Conservation (phyloP, 2,113 vertebrate species). For the Macaca mulatta region DNA sequence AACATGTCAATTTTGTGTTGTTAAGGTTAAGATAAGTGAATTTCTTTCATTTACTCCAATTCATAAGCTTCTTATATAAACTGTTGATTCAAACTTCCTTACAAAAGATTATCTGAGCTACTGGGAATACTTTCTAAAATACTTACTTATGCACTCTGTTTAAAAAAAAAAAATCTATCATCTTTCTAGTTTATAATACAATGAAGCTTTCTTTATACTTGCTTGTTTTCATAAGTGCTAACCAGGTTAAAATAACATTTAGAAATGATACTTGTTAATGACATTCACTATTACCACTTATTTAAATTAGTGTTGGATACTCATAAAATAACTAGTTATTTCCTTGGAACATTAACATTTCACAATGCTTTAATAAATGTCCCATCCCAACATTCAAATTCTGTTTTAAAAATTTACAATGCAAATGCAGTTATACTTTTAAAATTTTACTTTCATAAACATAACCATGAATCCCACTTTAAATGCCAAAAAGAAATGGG, state of each 20-base stretch:
- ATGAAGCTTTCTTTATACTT: neutral
- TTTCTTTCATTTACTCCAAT: neutral
- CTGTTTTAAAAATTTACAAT: neutral
- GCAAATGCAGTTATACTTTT: neutral
- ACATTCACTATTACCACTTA: neutral
- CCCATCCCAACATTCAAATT: neutral
- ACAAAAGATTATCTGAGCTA: slow-evolving; percentile 47
- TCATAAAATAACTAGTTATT: neutral
- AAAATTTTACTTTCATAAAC: neutral
- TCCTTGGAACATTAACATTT: neutral
- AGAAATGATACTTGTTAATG: slow-evolving; percentile 1
- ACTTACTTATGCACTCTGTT: neutral
- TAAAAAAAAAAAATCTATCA: neutral
- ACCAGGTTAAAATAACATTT: slow-evolving; percentile 50
- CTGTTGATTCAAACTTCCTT: slow-evolving; percentile 49
- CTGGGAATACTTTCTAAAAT: slow-evolving; percentile 21
- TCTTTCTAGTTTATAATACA: slow-evolving; percentile 36
- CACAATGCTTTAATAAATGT: neutral
- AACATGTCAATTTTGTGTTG: neutral
- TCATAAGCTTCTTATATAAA: slow-evolving; percentile 45
- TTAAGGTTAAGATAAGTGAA: neutral
- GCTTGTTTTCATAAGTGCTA: slow-evolving; percentile 33
- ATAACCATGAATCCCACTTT: neutral
- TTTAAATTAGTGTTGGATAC: neutral
- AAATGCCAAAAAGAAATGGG: neutral